Evolutionary conservation across 2,113 vertebrate genomes (phyloP).

Genomic region (Saguinus midas): DNA sequence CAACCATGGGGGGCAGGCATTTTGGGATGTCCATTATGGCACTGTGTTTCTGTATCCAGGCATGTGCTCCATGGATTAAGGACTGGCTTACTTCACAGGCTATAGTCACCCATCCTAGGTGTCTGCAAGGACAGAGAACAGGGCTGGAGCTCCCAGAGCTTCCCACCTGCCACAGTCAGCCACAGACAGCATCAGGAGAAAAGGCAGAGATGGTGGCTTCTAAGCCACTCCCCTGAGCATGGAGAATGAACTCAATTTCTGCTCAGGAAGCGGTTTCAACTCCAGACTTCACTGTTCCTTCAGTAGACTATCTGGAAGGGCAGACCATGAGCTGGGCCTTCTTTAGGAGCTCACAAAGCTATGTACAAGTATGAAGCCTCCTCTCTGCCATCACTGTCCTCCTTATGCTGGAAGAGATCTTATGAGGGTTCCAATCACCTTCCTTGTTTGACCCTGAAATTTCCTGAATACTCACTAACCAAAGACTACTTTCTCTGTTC

Average conservation of each 20-base stretch:
- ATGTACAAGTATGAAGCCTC: neutral
- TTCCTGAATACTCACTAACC: neutral
- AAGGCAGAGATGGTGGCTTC: neutral
- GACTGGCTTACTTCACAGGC: too few relatives aligned
- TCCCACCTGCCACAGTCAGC: neutral
- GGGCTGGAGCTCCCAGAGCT: neutral
- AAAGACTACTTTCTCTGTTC: neutral
- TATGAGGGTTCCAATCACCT: neutral
- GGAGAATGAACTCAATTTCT: neutral
- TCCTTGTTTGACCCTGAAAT: neutral
- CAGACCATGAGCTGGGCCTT: neutral
- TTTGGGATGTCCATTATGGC: neutral
- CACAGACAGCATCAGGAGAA: neutral
- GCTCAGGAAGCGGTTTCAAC: neutral
- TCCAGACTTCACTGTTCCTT: neutral
- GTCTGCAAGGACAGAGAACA: neutral
- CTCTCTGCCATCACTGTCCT: neutral
- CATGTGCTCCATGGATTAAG: neutral
- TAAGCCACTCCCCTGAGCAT: neutral
- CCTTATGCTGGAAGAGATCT: neutral
- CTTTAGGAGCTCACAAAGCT: neutral
- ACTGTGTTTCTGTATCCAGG: rapidly evolving
- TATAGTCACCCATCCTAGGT: neutral
- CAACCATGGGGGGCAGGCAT: neutral
- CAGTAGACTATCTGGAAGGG: neutral